phyloP scores from a whole-genome alignment of 2,113 vertebrate species.

The Notiomystis cincta region DNA sequence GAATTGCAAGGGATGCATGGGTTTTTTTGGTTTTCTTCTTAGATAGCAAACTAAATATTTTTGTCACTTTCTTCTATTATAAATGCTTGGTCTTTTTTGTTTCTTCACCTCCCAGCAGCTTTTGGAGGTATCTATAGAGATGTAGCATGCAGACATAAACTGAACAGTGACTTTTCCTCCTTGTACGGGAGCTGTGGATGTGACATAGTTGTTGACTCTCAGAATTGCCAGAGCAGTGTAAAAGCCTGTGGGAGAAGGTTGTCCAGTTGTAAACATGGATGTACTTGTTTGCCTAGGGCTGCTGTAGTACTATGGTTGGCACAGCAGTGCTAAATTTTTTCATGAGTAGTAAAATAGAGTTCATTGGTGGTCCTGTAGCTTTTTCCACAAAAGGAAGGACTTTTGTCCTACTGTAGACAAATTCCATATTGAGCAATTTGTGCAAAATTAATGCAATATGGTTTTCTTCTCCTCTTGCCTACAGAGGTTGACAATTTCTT shows the following conservation, averaged over 20 bases:
- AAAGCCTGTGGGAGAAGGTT: background rate
- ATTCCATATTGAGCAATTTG: background rate
- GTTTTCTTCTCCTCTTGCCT: background rate
- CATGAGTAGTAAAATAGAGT: background rate
- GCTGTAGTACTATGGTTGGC: background rate
- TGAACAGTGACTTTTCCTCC: background rate
- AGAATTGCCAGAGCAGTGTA: background rate
- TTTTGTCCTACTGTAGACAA: background rate
- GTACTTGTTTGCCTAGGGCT: background rate
- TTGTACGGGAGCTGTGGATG: background rate
- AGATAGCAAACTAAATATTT: background rate
- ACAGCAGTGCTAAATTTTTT: background rate
- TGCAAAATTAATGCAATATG: conserved; percentile 28
- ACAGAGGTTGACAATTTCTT: background rate
- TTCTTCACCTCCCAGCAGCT: background rate
- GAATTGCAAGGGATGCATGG: background rate
- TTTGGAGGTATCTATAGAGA: background rate
- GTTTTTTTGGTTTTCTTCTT: background rate
- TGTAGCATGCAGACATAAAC: background rate
- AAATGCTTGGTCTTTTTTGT: background rate
- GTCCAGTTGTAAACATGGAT: background rate
- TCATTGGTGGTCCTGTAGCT: conserved; percentile 3
- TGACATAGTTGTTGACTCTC: background rate
- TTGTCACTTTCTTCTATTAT: background rate
- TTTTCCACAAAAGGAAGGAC: conserved; percentile 6